Conservation (phyloP, 2,797 vertebrate species). For the Apogon hyalosoma region DNA sequence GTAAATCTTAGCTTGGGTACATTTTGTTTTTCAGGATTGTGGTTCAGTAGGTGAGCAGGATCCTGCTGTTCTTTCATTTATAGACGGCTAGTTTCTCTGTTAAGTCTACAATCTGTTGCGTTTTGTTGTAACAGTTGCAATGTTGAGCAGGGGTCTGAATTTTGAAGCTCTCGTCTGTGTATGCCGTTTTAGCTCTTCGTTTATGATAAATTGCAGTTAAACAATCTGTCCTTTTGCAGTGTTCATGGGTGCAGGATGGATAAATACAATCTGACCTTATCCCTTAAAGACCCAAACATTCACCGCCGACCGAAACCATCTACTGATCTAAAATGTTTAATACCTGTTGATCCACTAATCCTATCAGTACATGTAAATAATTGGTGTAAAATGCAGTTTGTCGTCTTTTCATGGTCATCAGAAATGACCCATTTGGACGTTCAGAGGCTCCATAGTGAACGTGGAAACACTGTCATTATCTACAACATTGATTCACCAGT, state of each 20-base stretch:
- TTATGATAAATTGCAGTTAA: constrained; percentile 3
- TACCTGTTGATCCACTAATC: too few relatives aligned
- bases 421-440: too few relatives aligned
- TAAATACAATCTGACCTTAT: constrained; percentile 21
- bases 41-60: constrained; percentile 26
- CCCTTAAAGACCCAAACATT: background rate
- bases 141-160: background rate
- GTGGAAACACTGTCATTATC: too few relatives aligned
- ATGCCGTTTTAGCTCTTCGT: background rate
- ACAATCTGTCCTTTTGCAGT: constrained; percentile 8
- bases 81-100: constrained; percentile 12
- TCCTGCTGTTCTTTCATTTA: constrained; percentile 29
- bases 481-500: too few relatives aligned
- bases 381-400: too few relatives aligned
- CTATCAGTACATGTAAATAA: too few relatives aligned
- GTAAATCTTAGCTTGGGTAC: constrained; percentile 35
- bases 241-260: constrained; percentile 18
- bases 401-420: too few relatives aligned
- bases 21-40: constrained; percentile 38
- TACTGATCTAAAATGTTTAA: too few relatives aligned
- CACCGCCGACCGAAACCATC: too few relatives aligned
- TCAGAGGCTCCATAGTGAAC: too few relatives aligned
- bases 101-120: constrained; percentile 27
- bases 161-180: background rate
- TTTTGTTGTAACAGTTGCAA: background rate